phyloP scores from a whole-genome alignment of 2,888 invertebrate genomes.

The Drosophila nigritarsus region DNA sequence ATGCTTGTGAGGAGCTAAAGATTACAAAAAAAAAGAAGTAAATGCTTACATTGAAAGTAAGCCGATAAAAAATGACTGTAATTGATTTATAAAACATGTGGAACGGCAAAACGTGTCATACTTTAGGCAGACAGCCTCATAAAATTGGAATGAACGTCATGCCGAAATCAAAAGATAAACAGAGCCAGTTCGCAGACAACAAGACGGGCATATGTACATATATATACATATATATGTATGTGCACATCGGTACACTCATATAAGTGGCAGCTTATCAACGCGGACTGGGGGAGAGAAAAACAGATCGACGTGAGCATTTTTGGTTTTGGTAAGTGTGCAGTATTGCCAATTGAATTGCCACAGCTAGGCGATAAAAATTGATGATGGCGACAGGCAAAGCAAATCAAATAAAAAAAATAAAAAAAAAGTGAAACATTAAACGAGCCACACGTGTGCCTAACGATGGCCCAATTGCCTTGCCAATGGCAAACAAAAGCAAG shows the following conservation, averaged over 20 bases:
- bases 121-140: constrained; percentile 1
- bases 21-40: not conserved
- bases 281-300: not conserved
- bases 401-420: constrained; percentile 56
- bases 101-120: constrained; percentile 35
- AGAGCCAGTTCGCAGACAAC: not conserved
- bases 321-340: constrained; percentile 41
- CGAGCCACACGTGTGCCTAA: constrained; percentile 78
- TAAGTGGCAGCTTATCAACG: constrained; percentile 18
- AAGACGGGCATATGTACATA: constrained; percentile 7
- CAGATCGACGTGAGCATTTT: not conserved
- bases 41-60: constrained; percentile 21
- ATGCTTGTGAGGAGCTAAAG: constrained; percentile 1
- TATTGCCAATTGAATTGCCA: constrained; percentile 54
- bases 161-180: constrained; percentile 18
- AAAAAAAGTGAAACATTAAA: constrained; percentile 55
- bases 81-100: constrained; percentile 45
- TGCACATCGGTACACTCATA: constrained; percentile 7
- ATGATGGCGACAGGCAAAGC: constrained; percentile 57
- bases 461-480: constrained; percentile 72
- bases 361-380: constrained; percentile 65
- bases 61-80: constrained; percentile 48
- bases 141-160: constrained; percentile 13
- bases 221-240: not conserved
- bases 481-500: constrained; percentile 52